Conservation (phyloP, 2,888 invertebrate genomes). For the Stenodema calcarata region DNA sequence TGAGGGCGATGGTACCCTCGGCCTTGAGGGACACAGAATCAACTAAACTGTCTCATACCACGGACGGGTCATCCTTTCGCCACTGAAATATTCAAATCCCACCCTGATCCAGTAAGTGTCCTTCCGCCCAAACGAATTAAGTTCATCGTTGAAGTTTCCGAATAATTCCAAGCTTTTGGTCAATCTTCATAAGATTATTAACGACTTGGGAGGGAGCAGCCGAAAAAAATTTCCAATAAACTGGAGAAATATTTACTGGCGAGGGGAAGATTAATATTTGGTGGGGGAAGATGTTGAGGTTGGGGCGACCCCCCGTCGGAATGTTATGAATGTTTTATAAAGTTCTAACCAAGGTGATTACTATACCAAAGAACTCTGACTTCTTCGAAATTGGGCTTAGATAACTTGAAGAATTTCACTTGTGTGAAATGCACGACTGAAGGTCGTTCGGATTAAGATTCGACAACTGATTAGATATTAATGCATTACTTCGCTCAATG, state of each 20-base stretch:
- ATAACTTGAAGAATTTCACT: no score
- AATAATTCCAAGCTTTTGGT: not conserved
- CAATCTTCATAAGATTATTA: constrained; percentile 2
- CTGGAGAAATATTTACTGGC: not conserved
- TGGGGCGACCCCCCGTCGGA: not conserved
- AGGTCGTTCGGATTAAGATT: no score
- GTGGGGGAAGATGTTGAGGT: not conserved
- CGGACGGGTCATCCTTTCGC: no score
- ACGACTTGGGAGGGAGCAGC: not conserved
- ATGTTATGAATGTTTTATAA: constrained; percentile 40
- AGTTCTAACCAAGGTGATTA: not conserved
- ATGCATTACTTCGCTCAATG: no score
- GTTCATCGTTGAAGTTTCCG: not conserved
- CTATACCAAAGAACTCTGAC: not conserved
- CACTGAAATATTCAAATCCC: no score
- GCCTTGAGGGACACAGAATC: no score
- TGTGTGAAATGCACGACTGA: no score
- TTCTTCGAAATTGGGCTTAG: not conserved
- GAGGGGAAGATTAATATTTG: constrained; percentile 10
- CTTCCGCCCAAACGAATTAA: not conserved
- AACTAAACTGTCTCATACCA: no score
- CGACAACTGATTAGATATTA: no score
- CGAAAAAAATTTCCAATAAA: not conserved
- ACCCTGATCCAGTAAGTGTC: not conserved
- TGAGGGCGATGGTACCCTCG: no score